These are phyloP conservation scores for Xanthorhoe designata DNA, from an alignment of 2,888 invertebrate species.

Conservation along the genomic window DNA sequence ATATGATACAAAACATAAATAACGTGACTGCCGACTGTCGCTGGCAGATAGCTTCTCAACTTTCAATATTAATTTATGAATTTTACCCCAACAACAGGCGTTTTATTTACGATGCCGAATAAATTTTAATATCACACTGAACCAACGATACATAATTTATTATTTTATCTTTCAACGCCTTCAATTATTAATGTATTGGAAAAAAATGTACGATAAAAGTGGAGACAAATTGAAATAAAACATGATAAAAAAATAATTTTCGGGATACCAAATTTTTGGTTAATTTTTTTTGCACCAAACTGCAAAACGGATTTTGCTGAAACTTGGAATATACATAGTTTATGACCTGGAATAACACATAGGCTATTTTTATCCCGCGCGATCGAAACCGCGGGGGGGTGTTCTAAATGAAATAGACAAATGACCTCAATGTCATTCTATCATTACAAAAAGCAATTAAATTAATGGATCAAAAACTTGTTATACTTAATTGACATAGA, in stretches of 20 bases:
- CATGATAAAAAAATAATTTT: slow-evolving; percentile 13
- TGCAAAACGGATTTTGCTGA: too few species aligned
- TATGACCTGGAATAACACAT: not conserved
- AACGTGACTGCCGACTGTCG: slow-evolving; percentile 28
- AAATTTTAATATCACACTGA: slow-evolving; percentile 47
- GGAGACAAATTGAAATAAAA: slow-evolving; percentile 33
- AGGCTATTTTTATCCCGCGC: too few species aligned
- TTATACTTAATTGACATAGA: too few species aligned
- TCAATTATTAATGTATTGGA: slow-evolving; percentile 37
- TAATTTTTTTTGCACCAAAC: too few species aligned
- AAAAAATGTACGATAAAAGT: slow-evolving; percentile 28
- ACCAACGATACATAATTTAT: slow-evolving; percentile 44
- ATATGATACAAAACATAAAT: slow-evolving; percentile 39
- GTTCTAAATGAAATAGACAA: too few species aligned
- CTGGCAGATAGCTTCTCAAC: slow-evolving; percentile 37
- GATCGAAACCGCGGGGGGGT: too few species aligned
- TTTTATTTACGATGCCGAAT: slow-evolving; percentile 50
- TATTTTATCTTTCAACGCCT: slow-evolving; percentile 42
- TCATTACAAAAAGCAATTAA: too few species aligned
- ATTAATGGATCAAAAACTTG: too few species aligned
- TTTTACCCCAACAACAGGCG: slow-evolving; percentile 46
- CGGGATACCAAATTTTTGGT: not conserved
- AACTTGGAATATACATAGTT: too few species aligned
- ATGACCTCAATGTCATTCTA: too few species aligned
- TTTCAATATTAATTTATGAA: slow-evolving; percentile 52